These are phyloP conservation scores for Hirudinaria manillensis DNA, from an alignment of 2,888 invertebrate genomes.

Conservation along the genomic window DNA sequence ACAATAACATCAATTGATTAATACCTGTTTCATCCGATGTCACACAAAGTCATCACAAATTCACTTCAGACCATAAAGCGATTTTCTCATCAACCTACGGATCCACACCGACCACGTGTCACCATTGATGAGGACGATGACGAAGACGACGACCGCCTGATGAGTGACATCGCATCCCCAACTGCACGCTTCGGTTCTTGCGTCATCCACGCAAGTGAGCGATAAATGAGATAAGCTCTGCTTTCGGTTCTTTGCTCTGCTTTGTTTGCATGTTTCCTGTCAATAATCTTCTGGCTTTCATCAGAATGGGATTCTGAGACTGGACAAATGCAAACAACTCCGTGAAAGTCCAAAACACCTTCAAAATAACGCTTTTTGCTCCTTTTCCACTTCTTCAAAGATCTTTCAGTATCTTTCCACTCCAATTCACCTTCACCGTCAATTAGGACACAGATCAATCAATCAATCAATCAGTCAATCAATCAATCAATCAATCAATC, in stretches of 20 bases:
- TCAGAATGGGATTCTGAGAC: too few relatives aligned
- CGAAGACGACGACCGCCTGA: neutral
- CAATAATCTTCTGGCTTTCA: neutral
- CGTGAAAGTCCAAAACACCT: neutral
- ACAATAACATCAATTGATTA: too few relatives aligned
- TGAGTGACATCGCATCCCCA: constrained; percentile 3
- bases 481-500: neutral
- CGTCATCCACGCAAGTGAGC: constrained; percentile 12
- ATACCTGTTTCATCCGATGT: too few relatives aligned
- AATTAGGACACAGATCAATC: too few relatives aligned
- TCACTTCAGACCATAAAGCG: neutral
- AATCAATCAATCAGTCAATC: neutral
- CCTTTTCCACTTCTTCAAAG: too few relatives aligned
- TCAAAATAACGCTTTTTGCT: too few relatives aligned
- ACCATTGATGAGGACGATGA: constrained; percentile 10
- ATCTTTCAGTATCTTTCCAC: too few relatives aligned
- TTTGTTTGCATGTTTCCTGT: neutral
- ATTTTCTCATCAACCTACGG: neutral
- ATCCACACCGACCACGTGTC: too few relatives aligned
- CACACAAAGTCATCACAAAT: neutral
- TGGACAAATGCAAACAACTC: neutral
- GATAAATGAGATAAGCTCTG: constrained; percentile 5
- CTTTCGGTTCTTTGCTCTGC: neutral
- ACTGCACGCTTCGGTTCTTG: neutral
- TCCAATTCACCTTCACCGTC: too few relatives aligned